Base-by-base conservation (phyloP, 1,140 invertebrate genomes). In the Magallana ariakensis region DNA sequence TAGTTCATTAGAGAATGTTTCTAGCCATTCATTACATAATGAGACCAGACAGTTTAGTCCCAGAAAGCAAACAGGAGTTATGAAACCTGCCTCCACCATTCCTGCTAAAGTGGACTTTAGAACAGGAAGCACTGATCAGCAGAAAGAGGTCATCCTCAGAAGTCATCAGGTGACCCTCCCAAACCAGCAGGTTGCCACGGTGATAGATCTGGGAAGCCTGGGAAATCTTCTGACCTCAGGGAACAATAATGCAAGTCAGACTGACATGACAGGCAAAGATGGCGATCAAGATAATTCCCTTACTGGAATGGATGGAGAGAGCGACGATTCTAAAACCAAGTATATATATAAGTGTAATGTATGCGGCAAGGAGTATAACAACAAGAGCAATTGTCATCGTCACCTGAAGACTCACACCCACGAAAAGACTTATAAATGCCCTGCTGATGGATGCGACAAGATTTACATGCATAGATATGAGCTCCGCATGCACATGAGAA, bases 261-360 rank as follows among this genome's bases (percentile, higher is more conserved):
- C 26, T 55, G 82, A 84, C 8, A 15, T 54, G 26, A 56, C 53
- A 9, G 22, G 58, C 55, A 57, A 22, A 16, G 55, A 57, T 26
- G 82, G 82, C 5, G 82, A 84, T 46, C 53, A 16, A 16, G 57
- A 60, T 5, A 33, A 84, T 16, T 57, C 55, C 1, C 56, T 56
- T n/a, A 33, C 19, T 8, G 82, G 19, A 16, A 26, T 26, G n/a
- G 80, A 57, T 13, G 85, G 85, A 10, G 85, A 86, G 57, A 53
- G 5, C 10, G 88, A 87, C 6, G 85, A 84, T 26, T 82, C 80
- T 5, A 84, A 86, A 33, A 87, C 88, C 8, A 89, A 89, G 54
- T 89, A 87, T 82, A 84, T 89, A 15, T 89, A 89, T 60, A 89
- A 89, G 46, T 89, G 88, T 85, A 89, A 89, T 83, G 88, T 89